Base-by-base conservation (phyloP, 2,797 vertebrate genomes). In the Helarctos malayanus region DNA sequence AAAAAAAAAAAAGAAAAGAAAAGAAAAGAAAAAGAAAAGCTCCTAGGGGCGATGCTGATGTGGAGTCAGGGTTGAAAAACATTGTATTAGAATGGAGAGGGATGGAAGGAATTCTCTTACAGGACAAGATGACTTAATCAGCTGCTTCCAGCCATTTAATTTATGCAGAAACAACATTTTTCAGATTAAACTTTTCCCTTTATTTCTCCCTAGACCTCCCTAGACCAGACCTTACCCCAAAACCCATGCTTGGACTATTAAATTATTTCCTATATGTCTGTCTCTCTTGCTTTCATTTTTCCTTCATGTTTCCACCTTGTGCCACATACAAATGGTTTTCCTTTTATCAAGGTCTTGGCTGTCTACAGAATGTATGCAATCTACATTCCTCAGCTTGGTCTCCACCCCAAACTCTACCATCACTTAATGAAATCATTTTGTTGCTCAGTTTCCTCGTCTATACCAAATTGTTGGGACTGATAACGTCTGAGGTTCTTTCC, bases 71-170 rank as follows among this genome's bases (percentile, higher is more conserved):
- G 27, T 79, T 86, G 56, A 78, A 90, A 94, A 54, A 49, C 14
- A 47, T 21, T 85, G 25, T 27, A 54, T 0, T 91, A 54, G 78
- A 65, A 29, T 69, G 45, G 25, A 71, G 41, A 56, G 63, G 19
- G 52, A 69, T 82, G 49, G 52, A 94, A 13, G 80, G 13, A 91
- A 32, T 69, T 88, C 45, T 92, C 27, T 89, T 79, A 61, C 9
- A 82, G 49, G 49, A 94, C 94, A 89, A 71, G 41, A 69, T 41
- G 73, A 80, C 27, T 79, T 75, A 89, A 96, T 88, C 38, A 63
- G 27, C 47, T 89, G n/a, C 68, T 75, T 80, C 45, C 29, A 11
- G 47, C 11, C 35, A 76, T 49, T 76, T 76, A 82, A 87, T 80
- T 52, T 59, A 73, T 32, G 45, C 27, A 91, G 81, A 83, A 38